phyloP scores from a whole-genome alignment of 2,888 invertebrate species.

The Andrena marginata region DNA sequence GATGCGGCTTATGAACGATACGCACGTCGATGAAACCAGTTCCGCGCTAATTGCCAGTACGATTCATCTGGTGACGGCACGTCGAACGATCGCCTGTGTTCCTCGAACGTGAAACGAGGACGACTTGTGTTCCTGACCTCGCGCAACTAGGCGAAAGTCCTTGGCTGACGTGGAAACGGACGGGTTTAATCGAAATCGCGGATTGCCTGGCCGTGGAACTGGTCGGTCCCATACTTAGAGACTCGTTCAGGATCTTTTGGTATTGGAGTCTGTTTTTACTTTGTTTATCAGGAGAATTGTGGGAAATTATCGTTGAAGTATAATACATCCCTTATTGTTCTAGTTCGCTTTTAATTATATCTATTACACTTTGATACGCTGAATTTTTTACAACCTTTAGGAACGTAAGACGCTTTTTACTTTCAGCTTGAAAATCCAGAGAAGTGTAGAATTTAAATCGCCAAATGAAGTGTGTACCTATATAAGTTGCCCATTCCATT shows the following conservation, averaged over 20 bases:
- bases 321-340: no score
- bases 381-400: no score
- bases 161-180: constrained; percentile 45
- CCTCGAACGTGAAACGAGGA: constrained; percentile 59
- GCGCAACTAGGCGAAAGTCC: constrained; percentile 57
- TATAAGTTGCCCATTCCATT: not conserved
- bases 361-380: no score
- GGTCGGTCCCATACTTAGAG: not conserved
- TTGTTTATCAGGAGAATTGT: not conserved
- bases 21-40: constrained; percentile 72
- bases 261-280: not conserved
- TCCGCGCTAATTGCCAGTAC: constrained; percentile 74
- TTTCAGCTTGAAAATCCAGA: no score
- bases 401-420: no score
- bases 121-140: constrained; percentile 57
- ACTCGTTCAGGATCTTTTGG: not conserved
- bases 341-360: no score
- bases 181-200: constrained; percentile 36
- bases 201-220: constrained; percentile 4
- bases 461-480: no score
- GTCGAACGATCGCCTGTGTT: constrained; percentile 37
- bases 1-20: constrained; percentile 59
- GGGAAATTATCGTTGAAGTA: no score
- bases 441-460: no score
- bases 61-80: constrained; percentile 54